Percentiles rank a stretch among this genome's conserved stretches.
These are phyloP conservation scores for Anser cygnoides DNA, from an alignment of 2,113 vertebrate genomes.

Conservation along the genomic window DNA sequence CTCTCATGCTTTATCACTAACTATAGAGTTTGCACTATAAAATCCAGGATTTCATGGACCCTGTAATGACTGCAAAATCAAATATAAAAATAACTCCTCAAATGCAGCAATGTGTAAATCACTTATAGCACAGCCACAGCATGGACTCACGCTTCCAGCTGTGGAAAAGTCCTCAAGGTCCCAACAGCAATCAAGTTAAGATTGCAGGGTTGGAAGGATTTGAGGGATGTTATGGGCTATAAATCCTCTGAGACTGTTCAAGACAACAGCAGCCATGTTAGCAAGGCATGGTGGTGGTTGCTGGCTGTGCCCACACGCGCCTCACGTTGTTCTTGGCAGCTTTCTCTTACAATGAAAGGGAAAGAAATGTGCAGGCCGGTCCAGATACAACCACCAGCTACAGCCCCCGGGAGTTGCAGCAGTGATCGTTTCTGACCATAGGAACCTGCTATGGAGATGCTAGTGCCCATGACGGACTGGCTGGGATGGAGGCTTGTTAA, in stretches of 20 bases:
- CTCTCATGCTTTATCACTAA: neutral
- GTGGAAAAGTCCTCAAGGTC: neutral
- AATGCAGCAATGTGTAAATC: neutral
- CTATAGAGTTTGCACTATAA: neutral
- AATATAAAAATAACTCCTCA: neutral
- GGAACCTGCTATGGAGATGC: neutral
- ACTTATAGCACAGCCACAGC: accelerated
- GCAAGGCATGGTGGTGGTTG: neutral
- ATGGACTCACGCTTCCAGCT: accelerated
- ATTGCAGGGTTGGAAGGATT: neutral
- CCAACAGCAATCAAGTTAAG: accelerated
- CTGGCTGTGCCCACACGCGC: neutral
- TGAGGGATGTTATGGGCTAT: neutral
- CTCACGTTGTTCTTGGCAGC: neutral
- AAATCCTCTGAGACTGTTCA: neutral
- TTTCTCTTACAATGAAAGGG: neutral
- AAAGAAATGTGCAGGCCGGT: neutral
- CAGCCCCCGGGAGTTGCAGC: neutral
- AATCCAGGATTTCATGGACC: neutral
- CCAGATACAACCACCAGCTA: neutral
- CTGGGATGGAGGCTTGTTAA: neutral
- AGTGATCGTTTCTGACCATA: neutral
- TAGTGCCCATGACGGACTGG: neutral
- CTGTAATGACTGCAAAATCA: neutral
- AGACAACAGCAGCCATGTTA: neutral